Evolutionary conservation across 2,888 invertebrate genomes (phyloP), one percentile per base, ranked within the genome.

Genomic region (Mallateleia sp.): DNA sequence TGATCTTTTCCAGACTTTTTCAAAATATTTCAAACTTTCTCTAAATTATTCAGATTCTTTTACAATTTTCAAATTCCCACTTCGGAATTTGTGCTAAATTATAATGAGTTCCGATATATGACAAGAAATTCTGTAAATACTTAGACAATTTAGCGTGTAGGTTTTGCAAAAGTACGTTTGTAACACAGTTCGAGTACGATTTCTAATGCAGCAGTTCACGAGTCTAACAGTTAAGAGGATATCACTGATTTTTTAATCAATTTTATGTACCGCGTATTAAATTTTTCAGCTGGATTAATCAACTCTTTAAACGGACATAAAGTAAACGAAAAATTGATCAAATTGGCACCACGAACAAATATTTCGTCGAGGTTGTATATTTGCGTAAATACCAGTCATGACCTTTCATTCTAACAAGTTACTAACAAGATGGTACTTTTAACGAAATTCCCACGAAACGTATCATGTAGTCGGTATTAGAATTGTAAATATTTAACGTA

Each of bases 401-500:
- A 3, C 50, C 8, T 67, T 2, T 47, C 5, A 15, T 54, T 54
- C 7, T 54, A 54, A 42, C 9, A 64, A 11, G 18, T 28, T 50
- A 62, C 28, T 42, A 75, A 64, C 28, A 50, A 42, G 60, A 64
- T 54, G 64, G 28, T 58, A 78, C 24, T 45, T 66, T 47, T 58
- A 78, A 47, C 20, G 20, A 78, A 78, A 50, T 67, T 78, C 67
- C 45, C 38, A 47, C 34, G 42, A 52, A 62, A 42, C 32, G 69
- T 80, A 80, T 56, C 72, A 80, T 14, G 24, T 81, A 80, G 32
- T 72, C 56, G 72, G 64, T 66, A 64, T 56, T 72, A 81, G 66
- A 64, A 47, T 38, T 82, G 81, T 82, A 82, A 67, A 82, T 74
- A 82, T 66, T 72, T 47, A 58, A 58, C 58, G 18, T 82, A 74